A percentile compares a stretch with the other conserved stretches of the same genome.
phyloP scores from a whole-genome alignment of 2,113 vertebrate species.

The Loxodonta africana region DNA sequence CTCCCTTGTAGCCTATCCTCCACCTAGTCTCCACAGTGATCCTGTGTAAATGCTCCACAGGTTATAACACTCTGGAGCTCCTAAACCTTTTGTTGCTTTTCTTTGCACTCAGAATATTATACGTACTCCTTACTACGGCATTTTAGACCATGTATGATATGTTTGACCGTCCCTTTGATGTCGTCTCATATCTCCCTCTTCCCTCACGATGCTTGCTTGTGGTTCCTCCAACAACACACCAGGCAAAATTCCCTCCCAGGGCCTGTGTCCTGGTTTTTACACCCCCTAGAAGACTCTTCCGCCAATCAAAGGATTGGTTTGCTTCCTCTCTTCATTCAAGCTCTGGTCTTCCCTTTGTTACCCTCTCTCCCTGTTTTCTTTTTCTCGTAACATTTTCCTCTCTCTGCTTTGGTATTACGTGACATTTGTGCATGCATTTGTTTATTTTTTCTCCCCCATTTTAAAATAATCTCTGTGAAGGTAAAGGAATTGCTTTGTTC shows the following conservation, averaged over 20 bases:
- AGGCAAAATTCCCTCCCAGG: too few species aligned
- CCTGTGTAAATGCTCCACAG: neutral
- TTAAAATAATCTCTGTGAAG: neutral
- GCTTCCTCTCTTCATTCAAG: neutral
- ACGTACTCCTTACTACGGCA: neutral
- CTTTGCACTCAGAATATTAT: neutral
- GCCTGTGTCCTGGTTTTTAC: neutral
- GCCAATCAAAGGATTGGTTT: neutral
- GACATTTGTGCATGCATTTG: neutral
- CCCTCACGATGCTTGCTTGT: neutral
- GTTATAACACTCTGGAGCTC: neutral
- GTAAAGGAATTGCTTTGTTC: slow-evolving; percentile 36
- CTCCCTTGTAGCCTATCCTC: neutral
- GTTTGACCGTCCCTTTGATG: neutral
- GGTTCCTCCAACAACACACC: neutral
- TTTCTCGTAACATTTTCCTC: neutral
- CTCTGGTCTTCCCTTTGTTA: neutral
- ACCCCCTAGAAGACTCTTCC: neutral
- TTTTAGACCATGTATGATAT: neutral
- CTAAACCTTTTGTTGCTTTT: neutral
- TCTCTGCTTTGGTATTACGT: neutral
- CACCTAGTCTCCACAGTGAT: neutral
- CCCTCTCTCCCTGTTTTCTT: neutral
- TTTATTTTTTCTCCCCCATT: neutral
- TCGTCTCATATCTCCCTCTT: neutral